These are phyloP conservation scores for Acanthornis magna DNA, from an alignment of 2,797 vertebrate species.

Conservation along the genomic window DNA sequence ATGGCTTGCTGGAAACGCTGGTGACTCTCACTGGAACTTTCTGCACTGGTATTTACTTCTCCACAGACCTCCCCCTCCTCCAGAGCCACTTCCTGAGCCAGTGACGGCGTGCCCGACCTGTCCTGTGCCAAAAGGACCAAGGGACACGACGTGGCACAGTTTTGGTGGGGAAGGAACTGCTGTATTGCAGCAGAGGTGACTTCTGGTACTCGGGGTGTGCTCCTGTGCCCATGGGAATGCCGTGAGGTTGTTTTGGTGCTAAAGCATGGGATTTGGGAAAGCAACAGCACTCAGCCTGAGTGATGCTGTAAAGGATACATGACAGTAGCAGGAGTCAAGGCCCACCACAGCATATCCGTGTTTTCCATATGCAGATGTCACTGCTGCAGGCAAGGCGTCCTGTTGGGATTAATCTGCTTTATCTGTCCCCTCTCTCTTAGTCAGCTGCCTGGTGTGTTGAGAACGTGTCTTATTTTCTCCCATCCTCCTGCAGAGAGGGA, in stretches of 20 bases:
- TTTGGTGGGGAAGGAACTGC: not conserved
- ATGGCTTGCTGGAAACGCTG: constrained; percentile 48
- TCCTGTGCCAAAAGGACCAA: rapidly evolving
- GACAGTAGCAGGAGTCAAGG: not conserved
- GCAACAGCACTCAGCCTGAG: not conserved
- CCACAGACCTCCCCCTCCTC: not conserved
- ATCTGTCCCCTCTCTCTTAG: not conserved
- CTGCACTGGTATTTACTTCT: not conserved
- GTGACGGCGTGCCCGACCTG: rapidly evolving
- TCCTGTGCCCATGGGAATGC: rapidly evolving
- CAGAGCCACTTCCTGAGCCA: not conserved
- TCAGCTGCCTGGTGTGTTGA: not conserved
- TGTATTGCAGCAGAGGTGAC: not conserved
- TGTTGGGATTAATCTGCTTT: not conserved
- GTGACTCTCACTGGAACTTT: constrained; percentile 6
- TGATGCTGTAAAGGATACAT: not conserved
- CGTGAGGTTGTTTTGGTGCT: not conserved
- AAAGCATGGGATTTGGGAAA: not conserved
- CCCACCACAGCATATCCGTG: not conserved
- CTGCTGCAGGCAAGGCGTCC: not conserved
- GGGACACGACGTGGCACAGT: rapidly evolving
- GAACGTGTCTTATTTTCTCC: not conserved
- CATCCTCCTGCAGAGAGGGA: not conserved
- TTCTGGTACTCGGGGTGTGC: not conserved
- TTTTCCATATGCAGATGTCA: not conserved